A percentile compares a stretch with the other conserved stretches of the same genome.
Evolutionary conservation across 2,888 invertebrate species (phyloP).

Genomic region (Acleris holmiana): DNA sequence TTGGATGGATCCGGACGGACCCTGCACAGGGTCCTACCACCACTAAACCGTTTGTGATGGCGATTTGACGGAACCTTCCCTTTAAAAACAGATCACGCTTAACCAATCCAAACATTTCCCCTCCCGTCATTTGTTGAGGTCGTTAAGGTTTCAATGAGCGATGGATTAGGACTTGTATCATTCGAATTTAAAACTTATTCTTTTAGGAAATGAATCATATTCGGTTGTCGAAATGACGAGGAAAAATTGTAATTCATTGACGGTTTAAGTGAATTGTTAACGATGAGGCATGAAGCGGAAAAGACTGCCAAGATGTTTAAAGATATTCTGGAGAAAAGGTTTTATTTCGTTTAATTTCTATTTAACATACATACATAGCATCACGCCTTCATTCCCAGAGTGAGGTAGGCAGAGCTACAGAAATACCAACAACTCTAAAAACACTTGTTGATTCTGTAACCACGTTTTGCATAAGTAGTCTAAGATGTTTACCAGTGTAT

Average conservation of each 20-base stretch:
- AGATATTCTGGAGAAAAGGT: too few relatives aligned
- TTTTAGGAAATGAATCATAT: not conserved
- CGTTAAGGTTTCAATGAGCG: constrained; percentile 32
- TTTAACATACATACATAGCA: too few relatives aligned
- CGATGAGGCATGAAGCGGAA: constrained; percentile 19
- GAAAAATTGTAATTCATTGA: constrained; percentile 26
- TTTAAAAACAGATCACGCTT: not conserved
- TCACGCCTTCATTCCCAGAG: too few relatives aligned
- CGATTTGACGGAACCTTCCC: not conserved
- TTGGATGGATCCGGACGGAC: too few relatives aligned
- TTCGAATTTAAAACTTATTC: constrained; percentile 13
- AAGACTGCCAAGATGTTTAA: not conserved
- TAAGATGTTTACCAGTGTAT: too few relatives aligned
- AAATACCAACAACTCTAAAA: too few relatives aligned
- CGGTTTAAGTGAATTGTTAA: constrained; percentile 32
- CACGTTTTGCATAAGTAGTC: too few relatives aligned
- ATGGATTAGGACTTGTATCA: constrained; percentile 8
- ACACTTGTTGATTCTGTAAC: too few relatives aligned
- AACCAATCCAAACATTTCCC: not conserved
- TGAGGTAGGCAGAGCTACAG: too few relatives aligned
- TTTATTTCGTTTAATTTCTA: too few relatives aligned
- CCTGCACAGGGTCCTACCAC: too few relatives aligned
- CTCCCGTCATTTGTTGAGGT: constrained; percentile 32
- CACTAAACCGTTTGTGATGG: too few relatives aligned
- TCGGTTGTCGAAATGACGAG: not conserved